These are phyloP conservation scores for Intellagama lesueurii DNA, from an alignment of 2,797 vertebrate species.

Conservation along the genomic window DNA sequence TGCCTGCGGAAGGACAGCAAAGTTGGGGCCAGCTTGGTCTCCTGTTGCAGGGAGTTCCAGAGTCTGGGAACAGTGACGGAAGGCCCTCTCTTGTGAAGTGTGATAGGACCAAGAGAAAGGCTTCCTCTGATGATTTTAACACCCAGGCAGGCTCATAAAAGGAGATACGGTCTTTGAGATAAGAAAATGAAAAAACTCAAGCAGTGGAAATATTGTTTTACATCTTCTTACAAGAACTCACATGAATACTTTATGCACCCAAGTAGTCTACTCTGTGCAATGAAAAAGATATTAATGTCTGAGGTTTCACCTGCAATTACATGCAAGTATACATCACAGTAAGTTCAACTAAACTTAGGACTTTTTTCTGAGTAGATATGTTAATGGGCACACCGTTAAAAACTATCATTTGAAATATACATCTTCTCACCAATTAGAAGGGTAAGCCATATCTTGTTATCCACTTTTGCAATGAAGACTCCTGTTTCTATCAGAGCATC, in stretches of 20 bases:
- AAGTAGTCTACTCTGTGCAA: background rate
- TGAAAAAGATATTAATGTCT: background rate
- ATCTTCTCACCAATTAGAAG: constrained; percentile 68
- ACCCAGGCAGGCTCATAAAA: no score
- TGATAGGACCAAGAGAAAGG: no score
- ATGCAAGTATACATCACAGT: background rate
- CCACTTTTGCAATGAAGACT: constrained; percentile 42
- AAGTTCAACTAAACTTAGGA: background rate
- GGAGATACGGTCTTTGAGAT: no score
- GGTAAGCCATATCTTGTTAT: constrained; percentile 68
- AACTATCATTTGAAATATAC: fast-evolving
- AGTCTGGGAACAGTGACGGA: no score
- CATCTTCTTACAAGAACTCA: background rate
- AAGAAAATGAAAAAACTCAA: no score
- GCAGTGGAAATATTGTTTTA: background rate
- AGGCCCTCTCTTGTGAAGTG: no score
- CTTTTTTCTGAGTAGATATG: background rate
- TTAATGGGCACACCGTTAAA: background rate
- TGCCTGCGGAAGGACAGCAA: no score
- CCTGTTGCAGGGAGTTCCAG: no score
- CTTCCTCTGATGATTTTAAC: no score
- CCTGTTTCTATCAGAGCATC: constrained; percentile 52
- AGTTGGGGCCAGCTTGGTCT: no score
- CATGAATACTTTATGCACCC: background rate
- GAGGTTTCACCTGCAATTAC: background rate